Conservation (phyloP, 2,888 invertebrate genomes). For the Thera britannica region DNA sequence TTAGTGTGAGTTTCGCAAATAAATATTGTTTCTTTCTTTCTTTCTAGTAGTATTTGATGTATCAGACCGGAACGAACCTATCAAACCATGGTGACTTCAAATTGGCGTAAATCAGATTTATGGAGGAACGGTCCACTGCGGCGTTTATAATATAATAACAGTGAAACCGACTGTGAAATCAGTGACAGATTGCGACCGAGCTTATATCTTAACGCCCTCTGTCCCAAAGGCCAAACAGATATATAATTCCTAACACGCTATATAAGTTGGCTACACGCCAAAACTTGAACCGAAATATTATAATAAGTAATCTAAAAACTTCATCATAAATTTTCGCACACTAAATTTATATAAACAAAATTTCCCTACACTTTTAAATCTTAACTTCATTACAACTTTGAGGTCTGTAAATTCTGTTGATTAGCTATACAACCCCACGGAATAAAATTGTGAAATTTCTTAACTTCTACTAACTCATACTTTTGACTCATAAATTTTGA, state of each 20-base stretch:
- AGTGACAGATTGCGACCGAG: constrained; percentile 49
- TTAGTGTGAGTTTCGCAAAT: background rate
- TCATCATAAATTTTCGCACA: constrained; percentile 10
- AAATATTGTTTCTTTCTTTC: background rate
- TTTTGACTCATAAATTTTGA: too few species aligned
- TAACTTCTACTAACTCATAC: too few species aligned
- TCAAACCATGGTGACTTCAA: constrained; percentile 17
- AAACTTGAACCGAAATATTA: constrained; percentile 24
- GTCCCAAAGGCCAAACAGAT: constrained; percentile 36
- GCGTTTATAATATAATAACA: constrained; percentile 46
- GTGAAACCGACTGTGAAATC: constrained; percentile 56
- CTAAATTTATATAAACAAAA: constrained; percentile 7
- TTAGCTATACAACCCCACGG: background rate
- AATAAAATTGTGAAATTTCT: constrained; percentile 5
- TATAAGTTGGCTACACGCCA: constrained; percentile 39
- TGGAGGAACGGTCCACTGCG: constrained; percentile 31
- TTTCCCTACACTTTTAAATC: constrained; percentile 10
- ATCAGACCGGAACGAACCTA: constrained; percentile 6
- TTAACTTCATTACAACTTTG: constrained; percentile 16
- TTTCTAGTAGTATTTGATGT: background rate
- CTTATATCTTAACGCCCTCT: constrained; percentile 33
- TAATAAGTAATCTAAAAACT: constrained; percentile 10
- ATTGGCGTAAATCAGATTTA: constrained; percentile 19
- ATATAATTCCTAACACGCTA: constrained; percentile 35
- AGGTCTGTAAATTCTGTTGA: constrained; percentile 6